phyloP scores from a whole-genome alignment of 2,797 vertebrate genomes.

The Sebastes iracundus region DNA sequence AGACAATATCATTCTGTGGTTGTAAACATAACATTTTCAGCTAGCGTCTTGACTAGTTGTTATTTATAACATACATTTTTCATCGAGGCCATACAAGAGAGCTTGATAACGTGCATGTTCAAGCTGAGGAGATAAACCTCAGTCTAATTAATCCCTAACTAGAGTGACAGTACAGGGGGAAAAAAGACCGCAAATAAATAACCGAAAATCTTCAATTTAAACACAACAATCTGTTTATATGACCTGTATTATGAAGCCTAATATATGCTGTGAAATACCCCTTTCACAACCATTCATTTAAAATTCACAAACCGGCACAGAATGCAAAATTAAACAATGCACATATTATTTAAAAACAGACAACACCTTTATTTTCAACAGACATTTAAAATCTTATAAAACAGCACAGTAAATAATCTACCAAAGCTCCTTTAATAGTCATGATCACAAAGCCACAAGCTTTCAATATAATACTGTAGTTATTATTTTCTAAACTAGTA shows the following conservation, averaged over 20 bases:
- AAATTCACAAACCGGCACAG: background rate
- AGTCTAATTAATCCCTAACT: no score
- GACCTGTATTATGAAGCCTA: background rate
- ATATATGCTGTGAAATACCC: background rate
- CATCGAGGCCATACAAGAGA: no score
- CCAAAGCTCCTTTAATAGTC: constrained; percentile 57
- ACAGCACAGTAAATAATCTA: constrained; percentile 72
- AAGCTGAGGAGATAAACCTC: no score
- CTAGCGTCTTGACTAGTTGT: background rate
- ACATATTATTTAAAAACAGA: constrained; percentile 62
- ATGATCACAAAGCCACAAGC: constrained; percentile 62
- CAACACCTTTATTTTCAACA: constrained; percentile 76
- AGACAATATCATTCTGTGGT: background rate
- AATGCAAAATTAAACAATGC: background rate
- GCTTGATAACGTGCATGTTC: no score
- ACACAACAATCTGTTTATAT: background rate
- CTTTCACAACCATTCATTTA: background rate
- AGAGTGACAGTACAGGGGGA: fast-evolving
- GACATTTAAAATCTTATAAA: constrained; percentile 75
- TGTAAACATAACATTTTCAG: background rate
- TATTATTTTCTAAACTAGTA: constrained; percentile 64
- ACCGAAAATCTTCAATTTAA: background rate
- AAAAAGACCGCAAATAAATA: background rate
- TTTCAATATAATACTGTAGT: constrained; percentile 66
- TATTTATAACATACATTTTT: no score